Conservation (phyloP, 2,797 vertebrate species). For the Bryconaethiops microstoma region DNA sequence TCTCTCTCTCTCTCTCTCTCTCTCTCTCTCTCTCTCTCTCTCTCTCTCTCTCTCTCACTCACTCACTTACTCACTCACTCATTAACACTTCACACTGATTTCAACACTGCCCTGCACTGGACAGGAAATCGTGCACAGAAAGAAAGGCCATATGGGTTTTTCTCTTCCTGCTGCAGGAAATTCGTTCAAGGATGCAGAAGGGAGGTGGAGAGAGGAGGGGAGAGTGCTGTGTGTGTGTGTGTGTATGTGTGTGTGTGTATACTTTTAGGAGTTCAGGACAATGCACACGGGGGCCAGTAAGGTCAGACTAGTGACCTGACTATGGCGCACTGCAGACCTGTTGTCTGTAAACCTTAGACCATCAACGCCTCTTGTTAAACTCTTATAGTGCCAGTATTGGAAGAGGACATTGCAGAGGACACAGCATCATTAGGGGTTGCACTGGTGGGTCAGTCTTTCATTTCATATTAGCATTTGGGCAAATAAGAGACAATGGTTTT, state of each 20-base stretch:
- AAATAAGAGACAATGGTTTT: too few relatives aligned
- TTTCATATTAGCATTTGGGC: too few relatives aligned
- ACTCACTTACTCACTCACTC: conserved; percentile 26
- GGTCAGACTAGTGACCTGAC: background rate
- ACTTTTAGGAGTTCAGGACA: background rate
- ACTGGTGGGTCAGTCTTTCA: background rate
- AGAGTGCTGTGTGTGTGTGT: background rate
- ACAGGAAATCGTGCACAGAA: conserved; percentile 64
- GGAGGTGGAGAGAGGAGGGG: background rate
- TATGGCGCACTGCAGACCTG: background rate
- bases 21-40: conserved; percentile 8
- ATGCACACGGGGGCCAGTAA: background rate
- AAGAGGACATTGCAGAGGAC: conserved; percentile 4
- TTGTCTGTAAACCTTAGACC: conserved; percentile 25
- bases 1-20: conserved; percentile 18
- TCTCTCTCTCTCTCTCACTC: conserved; percentile 7
- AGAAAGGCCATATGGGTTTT: conserved; percentile 59
- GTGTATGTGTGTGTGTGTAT: conserved; percentile 18
- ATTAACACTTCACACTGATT: conserved; percentile 46
- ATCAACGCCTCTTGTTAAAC: conserved; percentile 30
- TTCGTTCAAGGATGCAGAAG: conserved; percentile 57
- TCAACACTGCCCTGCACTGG: conserved; percentile 46
- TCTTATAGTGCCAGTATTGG: conserved; percentile 23
- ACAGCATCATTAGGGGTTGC: conserved; percentile 6
- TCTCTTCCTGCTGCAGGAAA: conserved; percentile 73